Conservation (phyloP, 2,113 vertebrate species). For the Carassius carassius region DNA sequence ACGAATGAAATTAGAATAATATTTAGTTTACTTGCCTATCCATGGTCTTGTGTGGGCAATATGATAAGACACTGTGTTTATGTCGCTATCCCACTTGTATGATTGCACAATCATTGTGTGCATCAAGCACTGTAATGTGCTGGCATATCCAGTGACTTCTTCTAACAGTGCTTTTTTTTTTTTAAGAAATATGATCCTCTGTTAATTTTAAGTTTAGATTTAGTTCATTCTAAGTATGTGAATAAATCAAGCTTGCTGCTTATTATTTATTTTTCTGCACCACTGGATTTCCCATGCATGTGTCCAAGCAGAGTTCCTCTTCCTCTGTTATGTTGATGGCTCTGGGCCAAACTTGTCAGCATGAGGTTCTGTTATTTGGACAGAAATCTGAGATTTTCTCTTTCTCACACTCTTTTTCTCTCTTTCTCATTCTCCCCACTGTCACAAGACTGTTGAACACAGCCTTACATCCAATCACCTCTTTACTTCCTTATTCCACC, state of each 20-base stretch:
- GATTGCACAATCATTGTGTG: not conserved
- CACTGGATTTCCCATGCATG: not conserved
- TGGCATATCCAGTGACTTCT: not conserved
- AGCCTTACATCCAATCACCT: not conserved
- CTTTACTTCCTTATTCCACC: not conserved
- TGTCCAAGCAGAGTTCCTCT: constrained; percentile 17
- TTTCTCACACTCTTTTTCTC: not conserved
- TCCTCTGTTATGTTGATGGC: constrained; percentile 23
- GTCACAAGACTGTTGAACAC: not conserved
- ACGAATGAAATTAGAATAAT: constrained; percentile 49
- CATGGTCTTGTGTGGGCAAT: constrained; percentile 38
- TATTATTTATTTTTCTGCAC: not conserved
- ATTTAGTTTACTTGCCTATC: constrained; percentile 45
- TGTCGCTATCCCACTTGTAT: not conserved
- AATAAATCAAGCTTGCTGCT: not conserved
- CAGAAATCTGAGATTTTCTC: not conserved
- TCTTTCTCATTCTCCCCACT: not conserved
- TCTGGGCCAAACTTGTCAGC: constrained; percentile 17
- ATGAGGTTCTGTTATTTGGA: constrained; percentile 19
- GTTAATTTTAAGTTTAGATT: constrained; percentile 2
- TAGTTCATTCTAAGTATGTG: not conserved
- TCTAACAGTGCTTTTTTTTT: not conserved
- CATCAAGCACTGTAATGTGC: not conserved
- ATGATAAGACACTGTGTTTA: constrained; percentile 18
- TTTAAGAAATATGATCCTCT: constrained; percentile 4